Conservation (phyloP, 2,797 vertebrate species). For the Limosa lapponica region DNA sequence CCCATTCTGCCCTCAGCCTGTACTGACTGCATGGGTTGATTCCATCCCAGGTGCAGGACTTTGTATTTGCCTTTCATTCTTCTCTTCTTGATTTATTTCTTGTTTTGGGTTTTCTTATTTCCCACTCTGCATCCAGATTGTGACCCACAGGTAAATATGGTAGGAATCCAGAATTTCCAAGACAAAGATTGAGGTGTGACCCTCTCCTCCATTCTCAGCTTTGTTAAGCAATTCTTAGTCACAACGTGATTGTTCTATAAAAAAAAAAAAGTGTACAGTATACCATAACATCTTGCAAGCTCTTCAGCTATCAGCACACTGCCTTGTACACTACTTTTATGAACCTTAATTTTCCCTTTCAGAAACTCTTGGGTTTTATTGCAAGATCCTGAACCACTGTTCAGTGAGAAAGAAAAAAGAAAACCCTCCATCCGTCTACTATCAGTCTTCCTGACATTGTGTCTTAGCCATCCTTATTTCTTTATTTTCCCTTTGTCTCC, state of each 20-base stretch:
- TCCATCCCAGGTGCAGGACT: accelerated
- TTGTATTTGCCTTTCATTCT: neutral
- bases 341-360: neutral
- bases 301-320: neutral
- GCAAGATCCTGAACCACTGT: neutral
- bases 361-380: neutral
- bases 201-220: neutral
- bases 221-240: neutral
- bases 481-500: constrained; percentile 6
- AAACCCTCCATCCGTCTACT: neutral
- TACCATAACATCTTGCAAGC: neutral
- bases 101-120: neutral
- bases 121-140: accelerated
- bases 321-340: neutral
- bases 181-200: neutral
- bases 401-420: neutral
- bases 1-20: neutral
- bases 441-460: neutral
- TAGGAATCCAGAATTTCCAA: neutral
- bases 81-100: neutral
- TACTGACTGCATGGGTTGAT: neutral
- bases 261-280: neutral
- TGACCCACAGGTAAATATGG: neutral
- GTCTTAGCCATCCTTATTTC: neutral
- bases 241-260: neutral